phyloP scores from a whole-genome alignment of 1,140 invertebrate species.

The Diabrotica undecimpunctata region DNA sequence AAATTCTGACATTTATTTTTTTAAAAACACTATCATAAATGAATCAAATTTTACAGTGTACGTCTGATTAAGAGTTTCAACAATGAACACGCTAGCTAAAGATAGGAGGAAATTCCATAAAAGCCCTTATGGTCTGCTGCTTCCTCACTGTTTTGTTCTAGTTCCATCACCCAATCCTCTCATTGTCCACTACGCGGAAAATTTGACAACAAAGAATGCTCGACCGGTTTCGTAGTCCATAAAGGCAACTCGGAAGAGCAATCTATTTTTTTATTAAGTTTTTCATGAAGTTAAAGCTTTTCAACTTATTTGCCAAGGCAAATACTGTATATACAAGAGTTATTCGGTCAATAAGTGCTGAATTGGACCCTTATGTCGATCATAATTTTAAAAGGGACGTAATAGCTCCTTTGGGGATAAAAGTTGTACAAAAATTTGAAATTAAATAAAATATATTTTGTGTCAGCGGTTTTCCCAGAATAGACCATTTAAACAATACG shows the following conservation, averaged over 20 bases:
- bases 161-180: not conserved
- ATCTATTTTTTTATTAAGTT: not conserved
- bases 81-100: not conserved
- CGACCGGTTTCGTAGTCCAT: not conserved
- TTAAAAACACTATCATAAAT: no score
- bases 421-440: no score
- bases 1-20: no score
- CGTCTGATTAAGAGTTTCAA: not conserved
- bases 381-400: not conserved
- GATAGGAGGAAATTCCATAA: not conserved
- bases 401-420: no score
- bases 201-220: not conserved
- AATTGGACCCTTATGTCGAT: not conserved
- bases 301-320: not conserved
- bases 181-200: not conserved
- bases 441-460: no score
- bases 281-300: not conserved
- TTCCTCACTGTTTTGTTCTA: not conserved
- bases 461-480: no score
- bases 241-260: not conserved
- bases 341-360: not conserved
- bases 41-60: not conserved
- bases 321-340: not conserved
- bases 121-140: not conserved
- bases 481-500: no score